Evolutionary conservation across 2,888 invertebrate genomes (phyloP).

Genomic region (Orthosia gothica): DNA sequence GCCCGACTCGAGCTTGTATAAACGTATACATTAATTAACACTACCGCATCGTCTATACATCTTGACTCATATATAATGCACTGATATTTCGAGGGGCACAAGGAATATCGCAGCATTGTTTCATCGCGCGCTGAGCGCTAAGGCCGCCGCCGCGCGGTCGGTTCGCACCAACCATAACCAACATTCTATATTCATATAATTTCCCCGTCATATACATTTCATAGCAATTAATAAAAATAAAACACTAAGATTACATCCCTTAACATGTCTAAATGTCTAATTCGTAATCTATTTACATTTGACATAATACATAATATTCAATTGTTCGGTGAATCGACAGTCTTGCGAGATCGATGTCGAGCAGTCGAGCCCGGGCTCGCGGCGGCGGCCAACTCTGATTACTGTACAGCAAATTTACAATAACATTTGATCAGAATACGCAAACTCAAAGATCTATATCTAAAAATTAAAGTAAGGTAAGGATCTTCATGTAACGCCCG

Average conservation of each 20-base stretch:
- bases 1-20: conserved; percentile 88
- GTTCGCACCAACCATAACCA: conserved; percentile 69
- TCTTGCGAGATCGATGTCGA: conserved; percentile 78
- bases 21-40: conserved; percentile 89
- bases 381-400: conserved; percentile 80
- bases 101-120: conserved; percentile 90
- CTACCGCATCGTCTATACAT: conserved; percentile 88
- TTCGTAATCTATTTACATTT: conserved; percentile 90
- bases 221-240: conserved; percentile 85
- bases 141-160: conserved; percentile 77
- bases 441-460: conserved; percentile 89
- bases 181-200: conserved; percentile 68
- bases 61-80: conserved; percentile 89
- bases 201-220: conserved; percentile 78
- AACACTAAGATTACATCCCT: conserved; percentile 88
- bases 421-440: conserved; percentile 89
- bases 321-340: conserved; percentile 88
- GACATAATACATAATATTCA: conserved; percentile 87
- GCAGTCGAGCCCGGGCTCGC: conserved; percentile 75
- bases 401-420: conserved; percentile 90
- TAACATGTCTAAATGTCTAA: conserved; percentile 87
- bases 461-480: conserved; percentile 87
- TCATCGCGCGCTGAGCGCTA: conserved; percentile 74
- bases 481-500: conserved; percentile 86
- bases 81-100: conserved; percentile 90